A percentile compares a stretch with the other conserved stretches of the same genome.
Conservation (phyloP, 1,140 invertebrate genomes). For the Aporrectodea caliginosa region DNA sequence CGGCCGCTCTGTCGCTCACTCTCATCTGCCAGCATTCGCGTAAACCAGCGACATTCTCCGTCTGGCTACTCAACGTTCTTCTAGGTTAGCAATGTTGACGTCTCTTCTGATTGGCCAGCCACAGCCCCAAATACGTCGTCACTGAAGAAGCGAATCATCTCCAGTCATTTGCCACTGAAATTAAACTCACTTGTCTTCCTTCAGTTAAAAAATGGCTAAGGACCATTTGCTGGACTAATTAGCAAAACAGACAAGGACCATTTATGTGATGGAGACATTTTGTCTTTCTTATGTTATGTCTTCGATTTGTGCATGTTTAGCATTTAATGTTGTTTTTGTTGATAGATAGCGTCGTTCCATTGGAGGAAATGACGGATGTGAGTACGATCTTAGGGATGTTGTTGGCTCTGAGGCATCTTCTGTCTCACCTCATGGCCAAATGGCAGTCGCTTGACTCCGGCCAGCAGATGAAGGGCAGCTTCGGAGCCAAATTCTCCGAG, state of each 20-base stretch:
- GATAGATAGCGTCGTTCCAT: slow-evolving; percentile 60
- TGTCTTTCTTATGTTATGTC: no score
- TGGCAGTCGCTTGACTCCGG: slow-evolving; percentile 26
- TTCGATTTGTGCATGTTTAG: neutral
- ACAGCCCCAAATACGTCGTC: no score
- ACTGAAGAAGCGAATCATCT: no score
- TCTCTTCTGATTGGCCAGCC: no score
- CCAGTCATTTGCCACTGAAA: no score
- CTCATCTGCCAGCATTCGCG: slow-evolving; percentile 64
- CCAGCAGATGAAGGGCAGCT: slow-evolving; percentile 52
- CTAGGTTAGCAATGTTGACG: slow-evolving; percentile 56
- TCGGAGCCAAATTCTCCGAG: slow-evolving; percentile 48
- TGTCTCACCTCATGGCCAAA: slow-evolving; percentile 59
- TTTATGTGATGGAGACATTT: no score
- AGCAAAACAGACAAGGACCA: no score
- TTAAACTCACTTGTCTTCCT: no score
- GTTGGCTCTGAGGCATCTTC: slow-evolving; percentile 63
- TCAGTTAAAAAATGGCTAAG: no score
- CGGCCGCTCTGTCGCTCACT: slow-evolving; percentile 65
- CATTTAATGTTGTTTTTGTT: slow-evolving; percentile 37
- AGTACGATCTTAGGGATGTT: slow-evolving; percentile 64
- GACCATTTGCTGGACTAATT: no score
- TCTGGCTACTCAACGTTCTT: slow-evolving; percentile 59
- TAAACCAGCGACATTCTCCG: slow-evolving; percentile 63
- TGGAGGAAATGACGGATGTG: slow-evolving; percentile 59